phyloP scores from a whole-genome alignment of 2,888 invertebrate genomes.

The Julus scanicus region DNA sequence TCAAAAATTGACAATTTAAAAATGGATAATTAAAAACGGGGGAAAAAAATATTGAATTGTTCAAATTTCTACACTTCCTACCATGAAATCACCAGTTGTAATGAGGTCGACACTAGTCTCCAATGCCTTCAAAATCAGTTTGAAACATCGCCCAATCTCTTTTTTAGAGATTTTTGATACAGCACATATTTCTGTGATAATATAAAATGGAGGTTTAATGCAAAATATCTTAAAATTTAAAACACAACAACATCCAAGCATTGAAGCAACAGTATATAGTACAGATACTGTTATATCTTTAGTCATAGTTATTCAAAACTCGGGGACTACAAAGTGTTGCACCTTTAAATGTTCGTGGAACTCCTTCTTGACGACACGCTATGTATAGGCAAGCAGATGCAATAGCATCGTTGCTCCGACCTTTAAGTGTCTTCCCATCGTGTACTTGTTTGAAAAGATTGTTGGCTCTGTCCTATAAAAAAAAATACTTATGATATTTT shows the following conservation, averaged over 20 bases:
- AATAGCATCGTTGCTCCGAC: constrained; percentile 96
- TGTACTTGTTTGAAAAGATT: constrained; percentile 96
- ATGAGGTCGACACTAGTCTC: constrained; percentile 98
- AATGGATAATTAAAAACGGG: background rate
- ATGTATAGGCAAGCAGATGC: constrained; percentile 99
- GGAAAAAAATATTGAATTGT: background rate
- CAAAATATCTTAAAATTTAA: background rate
- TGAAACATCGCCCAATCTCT: constrained; percentile 98
- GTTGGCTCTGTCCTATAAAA: constrained; percentile 83
- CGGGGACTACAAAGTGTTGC: constrained; percentile 43
- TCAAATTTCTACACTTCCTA: constrained; percentile 68
- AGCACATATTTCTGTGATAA: constrained; percentile 87
- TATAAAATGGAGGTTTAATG: background rate
- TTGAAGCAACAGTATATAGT: too few relatives aligned
- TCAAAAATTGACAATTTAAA: background rate
- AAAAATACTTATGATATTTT: background rate
- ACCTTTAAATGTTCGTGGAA: constrained; percentile 89
- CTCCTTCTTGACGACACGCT: constrained; percentile 98
- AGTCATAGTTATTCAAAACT: background rate
- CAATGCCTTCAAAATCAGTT: constrained; percentile 92
- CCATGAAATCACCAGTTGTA: constrained; percentile 99
- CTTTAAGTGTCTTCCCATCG: constrained; percentile 94
- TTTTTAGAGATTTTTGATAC: constrained; percentile 99
- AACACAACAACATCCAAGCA: background rate
- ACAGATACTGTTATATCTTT: too few relatives aligned